Conservation (phyloP, 1,140 invertebrate genomes). For the Spodoptera litura region DNA sequence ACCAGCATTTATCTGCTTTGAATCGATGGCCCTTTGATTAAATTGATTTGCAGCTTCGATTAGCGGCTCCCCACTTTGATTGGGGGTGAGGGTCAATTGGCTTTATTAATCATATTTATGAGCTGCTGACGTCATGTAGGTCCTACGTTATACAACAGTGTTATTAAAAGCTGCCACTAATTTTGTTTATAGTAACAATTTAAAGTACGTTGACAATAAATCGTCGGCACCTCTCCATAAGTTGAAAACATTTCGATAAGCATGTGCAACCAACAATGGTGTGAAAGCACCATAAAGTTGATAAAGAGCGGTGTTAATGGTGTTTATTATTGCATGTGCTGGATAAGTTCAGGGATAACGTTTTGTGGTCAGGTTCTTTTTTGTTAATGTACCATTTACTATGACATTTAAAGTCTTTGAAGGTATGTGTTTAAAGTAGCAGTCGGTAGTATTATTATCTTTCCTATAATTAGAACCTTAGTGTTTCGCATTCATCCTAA, state of each 20-base stretch:
- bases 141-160: not conserved
- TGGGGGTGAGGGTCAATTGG: not conserved
- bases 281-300: not conserved
- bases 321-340: not conserved
- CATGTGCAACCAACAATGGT: not conserved
- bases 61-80: constrained; percentile 19
- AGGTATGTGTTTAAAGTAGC: too few species aligned
- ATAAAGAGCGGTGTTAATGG: constrained; percentile 10
- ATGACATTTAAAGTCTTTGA: too few species aligned
- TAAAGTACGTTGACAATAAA: not conserved
- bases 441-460: too few species aligned
- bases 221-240: not conserved
- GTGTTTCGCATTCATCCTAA: not conserved
- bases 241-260: constrained; percentile 4
- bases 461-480: not conserved
- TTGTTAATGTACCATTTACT: too few species aligned
- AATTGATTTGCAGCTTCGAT: constrained; percentile 47
- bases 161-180: too few species aligned
- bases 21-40: constrained; percentile 72
- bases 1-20: constrained; percentile 67
- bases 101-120: constrained; percentile 23
- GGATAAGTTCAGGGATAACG: not conserved
- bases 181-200: too few species aligned
- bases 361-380: not conserved
- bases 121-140: not conserved